A percentile compares a stretch with the other conserved stretches of the same genome.
Evolutionary conservation across 2,113 vertebrate genomes (phyloP).

Genomic region (Pagrus major): DNA sequence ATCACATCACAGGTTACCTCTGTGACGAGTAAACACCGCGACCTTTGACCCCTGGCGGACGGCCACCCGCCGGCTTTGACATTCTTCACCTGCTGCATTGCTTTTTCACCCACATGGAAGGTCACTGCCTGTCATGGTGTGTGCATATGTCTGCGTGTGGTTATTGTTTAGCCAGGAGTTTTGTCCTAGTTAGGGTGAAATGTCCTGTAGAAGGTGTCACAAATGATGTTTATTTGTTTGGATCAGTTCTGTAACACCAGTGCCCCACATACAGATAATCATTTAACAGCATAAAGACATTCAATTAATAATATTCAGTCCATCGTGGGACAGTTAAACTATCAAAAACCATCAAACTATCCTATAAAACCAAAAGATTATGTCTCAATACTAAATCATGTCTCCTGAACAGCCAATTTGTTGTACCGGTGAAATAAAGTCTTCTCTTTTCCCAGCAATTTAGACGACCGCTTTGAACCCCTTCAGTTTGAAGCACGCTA

Average conservation of each 20-base stretch:
- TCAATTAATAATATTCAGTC: neutral
- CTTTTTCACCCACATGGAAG: conserved; percentile 29
- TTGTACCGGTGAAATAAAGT: neutral
- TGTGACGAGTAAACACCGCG: conserved; percentile 41
- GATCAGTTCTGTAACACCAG: neutral
- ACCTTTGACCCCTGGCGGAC: conserved; percentile 59
- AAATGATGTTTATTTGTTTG: neutral
- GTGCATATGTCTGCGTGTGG: neutral
- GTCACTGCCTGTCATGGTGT: conserved; percentile 21
- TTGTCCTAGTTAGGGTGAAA: neutral
- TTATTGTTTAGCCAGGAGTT: neutral
- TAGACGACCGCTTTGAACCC: conserved; percentile 12
- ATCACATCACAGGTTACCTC: conserved; percentile 51
- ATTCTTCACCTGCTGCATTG: conserved; percentile 49
- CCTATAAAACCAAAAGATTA: neutral
- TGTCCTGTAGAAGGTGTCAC: neutral
- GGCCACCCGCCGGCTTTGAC: conserved; percentile 29
- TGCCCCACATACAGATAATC: neutral
- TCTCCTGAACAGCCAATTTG: neutral
- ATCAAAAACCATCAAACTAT: neutral
- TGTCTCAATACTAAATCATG: neutral
- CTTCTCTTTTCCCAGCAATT: neutral
- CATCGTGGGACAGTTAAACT: neutral
- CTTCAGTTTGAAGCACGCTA: conserved; percentile 25
- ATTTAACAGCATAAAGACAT: neutral